Conservation (phyloP, 2,113 vertebrate species). For the Motacilla alba region DNA sequence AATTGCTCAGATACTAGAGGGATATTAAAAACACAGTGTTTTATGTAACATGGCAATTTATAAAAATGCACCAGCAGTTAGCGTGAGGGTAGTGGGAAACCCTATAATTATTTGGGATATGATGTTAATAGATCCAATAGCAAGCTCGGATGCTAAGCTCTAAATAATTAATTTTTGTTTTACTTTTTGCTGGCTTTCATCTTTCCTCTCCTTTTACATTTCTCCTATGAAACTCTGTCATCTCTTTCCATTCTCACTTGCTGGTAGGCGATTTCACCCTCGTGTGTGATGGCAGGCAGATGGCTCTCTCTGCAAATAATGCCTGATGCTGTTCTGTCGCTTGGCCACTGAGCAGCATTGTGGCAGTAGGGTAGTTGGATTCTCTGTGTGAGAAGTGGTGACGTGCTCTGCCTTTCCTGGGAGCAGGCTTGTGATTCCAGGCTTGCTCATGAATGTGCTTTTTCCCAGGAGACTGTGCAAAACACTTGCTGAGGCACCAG, state of each 20-base stretch:
- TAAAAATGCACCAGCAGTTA: slow-evolving; percentile 20
- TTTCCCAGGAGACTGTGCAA: slow-evolving; percentile 27
- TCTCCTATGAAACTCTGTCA: neutral
- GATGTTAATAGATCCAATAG: slow-evolving; percentile 35
- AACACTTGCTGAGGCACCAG: slow-evolving; percentile 33
- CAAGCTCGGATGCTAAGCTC: neutral
- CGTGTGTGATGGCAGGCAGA: slow-evolving; percentile 17
- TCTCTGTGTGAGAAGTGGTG: neutral
- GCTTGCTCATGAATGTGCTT: slow-evolving; percentile 34
- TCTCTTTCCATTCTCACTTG: neutral
- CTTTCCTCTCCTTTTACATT: neutral
- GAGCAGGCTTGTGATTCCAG: neutral
- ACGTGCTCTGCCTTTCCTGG: neutral
- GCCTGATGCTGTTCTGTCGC: slow-evolving; percentile 15
- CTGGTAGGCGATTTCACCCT: neutral
- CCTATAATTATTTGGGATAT: slow-evolving; percentile 38
- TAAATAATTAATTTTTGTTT: neutral
- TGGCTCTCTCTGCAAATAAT: slow-evolving; percentile 29
- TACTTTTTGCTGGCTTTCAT: neutral
- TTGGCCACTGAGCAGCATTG: slow-evolving; percentile 31
- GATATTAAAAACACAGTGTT: slow-evolving; percentile 43
- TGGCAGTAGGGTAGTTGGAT: slow-evolving; percentile 51
- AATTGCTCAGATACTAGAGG: slow-evolving; percentile 27
- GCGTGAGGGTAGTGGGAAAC: neutral
- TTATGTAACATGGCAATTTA: slow-evolving; percentile 35